Evolutionary conservation across 2,113 vertebrate genomes (phyloP), one percentile per base, ranked within the genome.

Genomic region (Poecilia latipinna): DNA sequence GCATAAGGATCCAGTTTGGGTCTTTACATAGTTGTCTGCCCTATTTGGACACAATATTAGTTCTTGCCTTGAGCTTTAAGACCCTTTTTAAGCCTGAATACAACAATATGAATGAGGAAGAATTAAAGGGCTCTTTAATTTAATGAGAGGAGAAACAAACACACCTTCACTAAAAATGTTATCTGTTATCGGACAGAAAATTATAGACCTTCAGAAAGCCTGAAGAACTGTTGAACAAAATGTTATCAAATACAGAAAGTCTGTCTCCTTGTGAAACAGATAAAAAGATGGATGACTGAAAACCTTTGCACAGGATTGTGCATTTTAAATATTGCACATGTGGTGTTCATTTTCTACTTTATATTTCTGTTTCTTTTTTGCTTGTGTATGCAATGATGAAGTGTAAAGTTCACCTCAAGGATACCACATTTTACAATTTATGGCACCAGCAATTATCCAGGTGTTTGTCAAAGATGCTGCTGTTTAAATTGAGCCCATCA

Each of bases 321-420:
- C 24, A 57, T 57, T n/a, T 57, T 57, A 24, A 24, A 8, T 57
- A 57, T n/a, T 24, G 62, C 37, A 75, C 82, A 76, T 82, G 13
- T 62, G 37, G 66, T 33, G 37, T 71, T 68, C 3, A 13, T 77
- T 72, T 71, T 77, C 73, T 74, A 29, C 0, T 75, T 68, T 1
- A 17, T 51, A 7, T 72, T 77, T 61, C 76, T 62, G 48, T 75
- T 68, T 3, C 12, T 60, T 12, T 72, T 61, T 78, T 61, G 44
- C 4, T 12, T 81, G 75, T 69, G 32, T 75, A 28, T 32, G 29
- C 65, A 60, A 32, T 44, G 62, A 72, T 75, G 75, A 80, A 78
- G 69, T 66, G 13, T 63, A 26, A 76, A 61, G 62, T 67, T 83
- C 82, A 80, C 80, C 82, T 75, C 72, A 70, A 74, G 67, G 26